A percentile compares a stretch with the other conserved stretches of the same genome.
Evolutionary conservation across 2,797 vertebrate species (phyloP).

Genomic region (Hydrophis major): DNA sequence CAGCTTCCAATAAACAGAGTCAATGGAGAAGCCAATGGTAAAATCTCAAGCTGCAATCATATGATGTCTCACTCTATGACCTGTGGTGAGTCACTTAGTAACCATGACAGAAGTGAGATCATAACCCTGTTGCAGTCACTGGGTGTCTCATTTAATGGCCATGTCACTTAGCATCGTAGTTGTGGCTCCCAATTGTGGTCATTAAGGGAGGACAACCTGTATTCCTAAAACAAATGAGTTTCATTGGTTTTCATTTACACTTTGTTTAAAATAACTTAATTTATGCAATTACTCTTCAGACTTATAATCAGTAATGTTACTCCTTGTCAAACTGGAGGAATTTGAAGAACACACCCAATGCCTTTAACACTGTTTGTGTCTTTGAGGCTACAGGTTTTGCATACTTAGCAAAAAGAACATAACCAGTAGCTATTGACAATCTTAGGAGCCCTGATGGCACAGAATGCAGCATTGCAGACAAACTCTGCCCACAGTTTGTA

Average conservation of each 20-base stretch:
- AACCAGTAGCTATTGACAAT: neutral
- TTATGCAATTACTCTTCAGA: neutral
- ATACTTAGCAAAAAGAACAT: neutral
- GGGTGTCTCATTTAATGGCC: neutral
- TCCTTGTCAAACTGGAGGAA: neutral
- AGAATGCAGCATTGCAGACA: too few species aligned
- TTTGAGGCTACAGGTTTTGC: neutral
- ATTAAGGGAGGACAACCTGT: neutral
- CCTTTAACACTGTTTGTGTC: neutral
- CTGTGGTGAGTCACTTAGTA: neutral
- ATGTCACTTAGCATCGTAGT: neutral
- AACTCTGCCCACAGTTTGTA: neutral
- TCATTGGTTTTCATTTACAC: neutral
- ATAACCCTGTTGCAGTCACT: neutral
- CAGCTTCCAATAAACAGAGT: neutral
- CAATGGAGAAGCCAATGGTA: neutral
- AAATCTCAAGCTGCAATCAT: neutral
- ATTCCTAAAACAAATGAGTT: neutral
- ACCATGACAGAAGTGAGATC: neutral
- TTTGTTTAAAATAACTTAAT: neutral
- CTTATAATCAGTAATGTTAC: neutral
- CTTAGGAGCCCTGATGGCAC: too few species aligned
- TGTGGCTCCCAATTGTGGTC: neutral
- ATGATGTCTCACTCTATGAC: neutral
- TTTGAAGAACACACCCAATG: neutral